phyloP scores from a whole-genome alignment of 2,888 invertebrate genomes.

The Tryphoninae sp. region DNA sequence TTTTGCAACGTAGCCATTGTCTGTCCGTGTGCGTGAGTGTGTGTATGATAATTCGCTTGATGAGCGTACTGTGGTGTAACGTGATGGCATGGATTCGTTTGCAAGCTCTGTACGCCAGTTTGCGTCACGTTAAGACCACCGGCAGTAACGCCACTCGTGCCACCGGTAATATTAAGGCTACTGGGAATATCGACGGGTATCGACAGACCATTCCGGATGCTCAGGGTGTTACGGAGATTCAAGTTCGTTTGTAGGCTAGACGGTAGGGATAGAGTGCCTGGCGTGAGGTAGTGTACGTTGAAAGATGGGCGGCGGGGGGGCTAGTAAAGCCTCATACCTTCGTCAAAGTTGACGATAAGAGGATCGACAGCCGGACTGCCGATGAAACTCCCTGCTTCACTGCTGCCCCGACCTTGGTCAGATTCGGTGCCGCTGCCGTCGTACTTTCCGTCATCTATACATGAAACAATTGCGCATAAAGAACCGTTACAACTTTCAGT shows the following conservation, averaged over 20 bases:
- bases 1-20: conserved; percentile 73
- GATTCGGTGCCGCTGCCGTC: conserved; percentile 79
- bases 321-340: conserved; percentile 91
- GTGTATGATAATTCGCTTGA: conserved; percentile 73
- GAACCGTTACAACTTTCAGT: conserved; percentile 16
- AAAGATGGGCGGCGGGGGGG: conserved; percentile 81
- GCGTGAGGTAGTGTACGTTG: conserved; percentile 81
- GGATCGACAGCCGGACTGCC: conserved; percentile 85
- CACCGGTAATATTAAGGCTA: conserved; percentile 73
- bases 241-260: conserved; percentile 78
- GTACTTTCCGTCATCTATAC: conserved; percentile 77
- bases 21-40: conserved; percentile 73
- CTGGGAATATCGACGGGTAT: conserved; percentile 74
- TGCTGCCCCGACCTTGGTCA: conserved; percentile 79
- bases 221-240: conserved; percentile 74
- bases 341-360: conserved; percentile 90
- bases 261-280: conserved; percentile 78
- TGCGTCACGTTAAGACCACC: conserved; percentile 74
- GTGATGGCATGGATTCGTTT: conserved; percentile 77
- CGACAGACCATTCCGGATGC: conserved; percentile 74
- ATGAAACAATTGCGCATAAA: conserved; percentile 39
- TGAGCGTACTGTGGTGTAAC: conserved; percentile 61
- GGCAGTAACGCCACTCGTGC: conserved; percentile 70
- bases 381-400: conserved; percentile 79
- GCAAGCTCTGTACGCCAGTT: conserved; percentile 72